These are phyloP conservation scores for Acanthosepion lycidas DNA, from an alignment of 2,888 invertebrate species.

Conservation along the genomic window DNA sequence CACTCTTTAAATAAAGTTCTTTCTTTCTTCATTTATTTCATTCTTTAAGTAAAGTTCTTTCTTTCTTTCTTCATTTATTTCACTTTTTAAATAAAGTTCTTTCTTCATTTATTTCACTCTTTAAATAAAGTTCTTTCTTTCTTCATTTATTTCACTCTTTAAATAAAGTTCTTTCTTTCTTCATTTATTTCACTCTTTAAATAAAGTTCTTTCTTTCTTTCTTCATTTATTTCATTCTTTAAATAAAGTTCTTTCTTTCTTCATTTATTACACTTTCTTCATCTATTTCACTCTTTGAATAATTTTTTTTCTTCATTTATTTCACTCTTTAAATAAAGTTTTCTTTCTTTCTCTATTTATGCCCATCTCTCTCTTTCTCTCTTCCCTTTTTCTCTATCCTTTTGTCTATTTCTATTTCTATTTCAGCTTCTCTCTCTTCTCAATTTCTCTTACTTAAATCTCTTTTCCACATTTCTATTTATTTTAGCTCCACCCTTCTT, in stretches of 20 bases:
- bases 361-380: not conserved
- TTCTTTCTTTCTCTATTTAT: too few relatives aligned
- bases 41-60: not conserved
- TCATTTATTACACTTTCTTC: too few relatives aligned
- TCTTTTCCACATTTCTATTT: accelerated
- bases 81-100: too few relatives aligned
- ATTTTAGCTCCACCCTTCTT: not conserved
- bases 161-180: not conserved
- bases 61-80: too few relatives aligned
- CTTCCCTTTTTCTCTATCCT: not conserved
- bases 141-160: not conserved
- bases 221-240: too few relatives aligned
- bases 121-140: too few relatives aligned
- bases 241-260: too few relatives aligned
- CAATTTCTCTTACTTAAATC: not conserved
- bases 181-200: not conserved
- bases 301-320: not conserved
- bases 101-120: too few relatives aligned
- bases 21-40: not conserved
- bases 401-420: not conserved
- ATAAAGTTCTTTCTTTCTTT: not conserved
- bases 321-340: not conserved
- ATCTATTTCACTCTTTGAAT: too few relatives aligned
- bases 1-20: not conserved
- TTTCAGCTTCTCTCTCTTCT: not conserved